Percentiles rank a stretch among this genome's conserved stretches.
Evolutionary conservation across 2,113 vertebrate genomes (phyloP).

Genomic region (Anguilla japonica): DNA sequence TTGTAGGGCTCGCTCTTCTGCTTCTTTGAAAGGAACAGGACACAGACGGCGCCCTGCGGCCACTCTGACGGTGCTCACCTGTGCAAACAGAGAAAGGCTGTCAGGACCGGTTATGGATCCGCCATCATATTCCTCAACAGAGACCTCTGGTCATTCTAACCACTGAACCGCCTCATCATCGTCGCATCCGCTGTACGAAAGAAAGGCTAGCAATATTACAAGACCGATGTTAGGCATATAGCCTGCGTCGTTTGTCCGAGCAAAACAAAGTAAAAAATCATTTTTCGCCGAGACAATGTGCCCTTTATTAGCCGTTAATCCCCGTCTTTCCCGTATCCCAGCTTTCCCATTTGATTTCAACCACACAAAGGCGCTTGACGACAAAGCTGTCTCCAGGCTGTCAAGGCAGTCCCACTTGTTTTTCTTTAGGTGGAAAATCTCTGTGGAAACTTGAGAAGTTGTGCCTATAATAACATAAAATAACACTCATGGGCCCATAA

Average conservation of each 20-base stretch:
- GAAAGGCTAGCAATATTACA: not conserved
- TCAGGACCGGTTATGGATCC: conserved; percentile 48
- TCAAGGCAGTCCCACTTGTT: conserved; percentile 6
- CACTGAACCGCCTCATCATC: conserved; percentile 1
- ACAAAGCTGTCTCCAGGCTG: not conserved
- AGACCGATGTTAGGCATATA: not conserved
- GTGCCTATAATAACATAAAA: not conserved
- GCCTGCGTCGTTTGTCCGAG: not conserved
- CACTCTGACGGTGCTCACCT: conserved; percentile 56
- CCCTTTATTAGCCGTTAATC: not conserved
- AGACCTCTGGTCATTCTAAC: not conserved
- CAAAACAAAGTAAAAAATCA: not conserved
- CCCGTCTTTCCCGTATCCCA: not conserved
- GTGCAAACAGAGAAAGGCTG: conserved; percentile 55
- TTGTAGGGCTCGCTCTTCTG: not conserved
- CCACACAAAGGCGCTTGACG: not conserved
- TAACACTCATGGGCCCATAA: not conserved
- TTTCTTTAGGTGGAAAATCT: not conserved
- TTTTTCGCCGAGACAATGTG: not conserved
- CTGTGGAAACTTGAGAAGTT: not conserved
- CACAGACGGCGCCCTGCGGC: conserved; percentile 28
- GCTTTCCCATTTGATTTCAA: not conserved
- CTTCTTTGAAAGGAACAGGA: conserved; percentile 24
- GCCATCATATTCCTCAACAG: conserved; percentile 21
- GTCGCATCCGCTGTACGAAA: not conserved